Evolutionary conservation across 2,797 vertebrate genomes (phyloP).

Genomic region (Pyrocephalus nanus): DNA sequence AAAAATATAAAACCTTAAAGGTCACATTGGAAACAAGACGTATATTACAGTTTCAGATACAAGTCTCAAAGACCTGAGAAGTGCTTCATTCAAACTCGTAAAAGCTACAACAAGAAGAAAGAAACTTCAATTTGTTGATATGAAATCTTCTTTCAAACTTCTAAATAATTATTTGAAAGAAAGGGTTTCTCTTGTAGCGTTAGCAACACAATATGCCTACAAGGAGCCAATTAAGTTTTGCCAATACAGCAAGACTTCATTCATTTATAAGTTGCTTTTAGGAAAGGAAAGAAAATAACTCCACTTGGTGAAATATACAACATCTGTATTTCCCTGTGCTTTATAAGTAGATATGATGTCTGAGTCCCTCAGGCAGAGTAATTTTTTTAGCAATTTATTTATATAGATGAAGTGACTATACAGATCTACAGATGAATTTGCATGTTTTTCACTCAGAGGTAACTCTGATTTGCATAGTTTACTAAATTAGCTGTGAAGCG

Average conservation of each 20-base stretch:
- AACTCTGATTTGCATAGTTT: background rate
- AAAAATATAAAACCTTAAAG: constrained; percentile 55
- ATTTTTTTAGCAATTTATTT: background rate
- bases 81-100: constrained; percentile 12
- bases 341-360: background rate
- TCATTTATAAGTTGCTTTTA: background rate
- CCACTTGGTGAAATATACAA: background rate
- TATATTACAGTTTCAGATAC: constrained; percentile 18
- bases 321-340: background rate
- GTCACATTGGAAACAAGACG: constrained; percentile 21
- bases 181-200: background rate
- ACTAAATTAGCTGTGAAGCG: background rate
- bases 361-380: fast-evolving
- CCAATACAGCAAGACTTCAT: background rate
- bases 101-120: background rate
- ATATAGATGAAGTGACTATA: background rate
- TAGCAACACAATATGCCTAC: background rate
- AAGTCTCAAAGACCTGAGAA: constrained; percentile 1
- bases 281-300: background rate
- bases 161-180: background rate
- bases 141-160: background rate
- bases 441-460: background rate
- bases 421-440: background rate
- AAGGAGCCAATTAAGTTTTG: background rate
- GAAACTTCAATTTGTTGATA: background rate